phyloP scores from a whole-genome alignment of 37 sponge, comb jelly and placozoan species.

The Theonella swinhoei region DNA sequence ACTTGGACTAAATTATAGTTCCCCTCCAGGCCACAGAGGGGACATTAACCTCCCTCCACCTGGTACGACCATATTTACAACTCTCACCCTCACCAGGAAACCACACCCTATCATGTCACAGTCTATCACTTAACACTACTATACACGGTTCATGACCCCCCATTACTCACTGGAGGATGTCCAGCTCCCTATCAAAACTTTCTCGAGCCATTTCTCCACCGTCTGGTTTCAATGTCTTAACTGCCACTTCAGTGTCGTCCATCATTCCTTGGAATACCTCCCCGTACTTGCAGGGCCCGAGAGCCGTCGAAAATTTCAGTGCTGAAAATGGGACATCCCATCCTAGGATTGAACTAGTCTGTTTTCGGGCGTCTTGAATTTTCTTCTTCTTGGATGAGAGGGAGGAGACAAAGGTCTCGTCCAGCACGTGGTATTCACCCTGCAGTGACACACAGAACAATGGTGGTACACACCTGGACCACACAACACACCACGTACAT shows the following conservation, averaged over 20 bases:
- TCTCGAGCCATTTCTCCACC: conserved; percentile 46
- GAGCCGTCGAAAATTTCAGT: conserved; percentile 48
- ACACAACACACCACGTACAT: too few species aligned
- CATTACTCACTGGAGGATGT: conserved; percentile 73
- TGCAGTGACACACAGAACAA: neutral
- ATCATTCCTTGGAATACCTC: conserved; percentile 72
- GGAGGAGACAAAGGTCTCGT: neutral
- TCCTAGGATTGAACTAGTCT: conserved; percentile 36
- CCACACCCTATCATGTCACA: too few species aligned
- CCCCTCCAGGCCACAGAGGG: too few species aligned
- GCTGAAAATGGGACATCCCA: conserved; percentile 76
- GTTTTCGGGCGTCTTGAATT: conserved; percentile 34
- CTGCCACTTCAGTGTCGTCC: conserved; percentile 66
- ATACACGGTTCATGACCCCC: too few species aligned
- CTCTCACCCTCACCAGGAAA: too few species aligned
- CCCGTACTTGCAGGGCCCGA: conserved; percentile 75
- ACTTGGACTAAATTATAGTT: too few species aligned
- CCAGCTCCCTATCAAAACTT: conserved; percentile 74
- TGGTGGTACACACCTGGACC: too few species aligned
- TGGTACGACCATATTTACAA: too few species aligned
- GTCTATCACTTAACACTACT: too few species aligned
- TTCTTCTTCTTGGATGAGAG: conserved; percentile 36
- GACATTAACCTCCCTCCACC: too few species aligned
- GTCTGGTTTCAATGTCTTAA: conserved; percentile 84
- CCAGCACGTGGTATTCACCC: conserved; percentile 46